These are phyloP conservation scores for Lycaon pictus DNA, from an alignment of 2,113 vertebrate genomes.

Conservation along the genomic window DNA sequence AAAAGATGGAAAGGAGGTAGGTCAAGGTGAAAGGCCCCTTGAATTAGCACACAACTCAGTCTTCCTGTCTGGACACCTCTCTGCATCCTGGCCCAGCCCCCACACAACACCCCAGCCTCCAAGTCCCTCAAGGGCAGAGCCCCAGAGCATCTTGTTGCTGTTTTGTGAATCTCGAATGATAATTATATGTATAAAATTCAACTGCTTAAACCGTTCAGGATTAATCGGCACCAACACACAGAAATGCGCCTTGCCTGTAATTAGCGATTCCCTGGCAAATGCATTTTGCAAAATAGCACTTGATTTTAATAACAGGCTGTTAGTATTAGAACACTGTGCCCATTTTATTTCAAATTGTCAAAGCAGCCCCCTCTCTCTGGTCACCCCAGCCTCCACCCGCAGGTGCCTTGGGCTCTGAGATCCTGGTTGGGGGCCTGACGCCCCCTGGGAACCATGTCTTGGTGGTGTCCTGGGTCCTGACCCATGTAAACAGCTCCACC, in stretches of 20 bases:
- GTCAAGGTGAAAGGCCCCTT: neutral
- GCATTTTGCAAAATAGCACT: conserved; percentile 83
- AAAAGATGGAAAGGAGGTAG: neutral
- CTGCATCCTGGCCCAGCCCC: accelerated
- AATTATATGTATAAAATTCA: conserved; percentile 84
- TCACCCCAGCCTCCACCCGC: neutral
- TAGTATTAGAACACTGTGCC: conserved; percentile 75
- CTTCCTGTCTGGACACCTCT: neutral
- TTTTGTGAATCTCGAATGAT: conserved; percentile 77
- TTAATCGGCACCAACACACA: conserved; percentile 81
- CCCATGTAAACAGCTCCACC: neutral
- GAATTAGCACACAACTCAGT: neutral
- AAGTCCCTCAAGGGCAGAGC: conserved; percentile 59
- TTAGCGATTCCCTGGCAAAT: conserved; percentile 83
- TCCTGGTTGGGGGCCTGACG: accelerated
- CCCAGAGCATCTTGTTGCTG: conserved; percentile 78
- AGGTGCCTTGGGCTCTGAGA: neutral
- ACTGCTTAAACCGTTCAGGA: conserved; percentile 81
- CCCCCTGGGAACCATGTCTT: neutral
- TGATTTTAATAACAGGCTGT: conserved; percentile 85
- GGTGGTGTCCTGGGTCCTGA: neutral
- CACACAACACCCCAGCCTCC: neutral
- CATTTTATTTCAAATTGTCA: conserved; percentile 73
- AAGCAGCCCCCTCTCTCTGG: conserved; percentile 64
- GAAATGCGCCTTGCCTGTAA: conserved; percentile 76